phyloP scores from a whole-genome alignment of 1,140 invertebrate species.

The Nixonia krombeini region DNA sequence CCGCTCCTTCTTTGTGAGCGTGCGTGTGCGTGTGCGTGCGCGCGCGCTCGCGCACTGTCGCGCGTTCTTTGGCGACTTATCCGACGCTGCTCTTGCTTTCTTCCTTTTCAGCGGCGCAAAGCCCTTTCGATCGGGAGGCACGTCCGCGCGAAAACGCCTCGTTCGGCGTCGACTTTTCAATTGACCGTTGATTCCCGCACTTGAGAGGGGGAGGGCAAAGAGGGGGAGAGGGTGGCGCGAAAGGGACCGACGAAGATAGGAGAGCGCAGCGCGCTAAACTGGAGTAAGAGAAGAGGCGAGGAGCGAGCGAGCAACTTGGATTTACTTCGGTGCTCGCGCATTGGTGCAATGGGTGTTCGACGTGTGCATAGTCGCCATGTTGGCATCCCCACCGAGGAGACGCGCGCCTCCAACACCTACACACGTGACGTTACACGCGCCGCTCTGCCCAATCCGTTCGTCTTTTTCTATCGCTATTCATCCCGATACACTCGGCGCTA shows the following conservation, averaged over 20 bases:
- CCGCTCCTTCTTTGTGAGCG: no score
- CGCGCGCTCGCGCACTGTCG: no score
- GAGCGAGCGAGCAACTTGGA: slow-evolving; percentile 55
- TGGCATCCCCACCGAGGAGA: slow-evolving; percentile 58
- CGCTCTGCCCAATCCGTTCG: slow-evolving; percentile 29
- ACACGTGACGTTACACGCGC: slow-evolving; percentile 52
- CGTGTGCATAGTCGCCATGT: slow-evolving; percentile 69
- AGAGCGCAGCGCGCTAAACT: slow-evolving; percentile 35
- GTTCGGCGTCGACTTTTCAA: slow-evolving; percentile 31
- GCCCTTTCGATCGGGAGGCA: slow-evolving; percentile 3
- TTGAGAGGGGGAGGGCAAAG: slow-evolving; percentile 19
- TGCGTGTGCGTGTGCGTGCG: no score
- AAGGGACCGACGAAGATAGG: slow-evolving; percentile 49
- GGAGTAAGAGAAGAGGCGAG: slow-evolving; percentile 45
- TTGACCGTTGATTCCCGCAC: slow-evolving; percentile 21
- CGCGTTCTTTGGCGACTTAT: slow-evolving; percentile 1
- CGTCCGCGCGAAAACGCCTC: slow-evolving; percentile 15
- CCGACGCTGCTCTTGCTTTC: background rate
- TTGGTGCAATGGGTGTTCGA: slow-evolving; percentile 58
- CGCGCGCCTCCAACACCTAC: slow-evolving; percentile 57
- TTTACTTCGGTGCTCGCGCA: slow-evolving; percentile 66
- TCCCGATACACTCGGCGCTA: slow-evolving; percentile 5
- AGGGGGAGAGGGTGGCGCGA: slow-evolving; percentile 39
- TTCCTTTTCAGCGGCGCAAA: background rate
- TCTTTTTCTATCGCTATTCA: slow-evolving; percentile 17